Base-by-base conservation (phyloP, 92 coral and sea anemone genomes). In the Palythoa grandis region DNA sequence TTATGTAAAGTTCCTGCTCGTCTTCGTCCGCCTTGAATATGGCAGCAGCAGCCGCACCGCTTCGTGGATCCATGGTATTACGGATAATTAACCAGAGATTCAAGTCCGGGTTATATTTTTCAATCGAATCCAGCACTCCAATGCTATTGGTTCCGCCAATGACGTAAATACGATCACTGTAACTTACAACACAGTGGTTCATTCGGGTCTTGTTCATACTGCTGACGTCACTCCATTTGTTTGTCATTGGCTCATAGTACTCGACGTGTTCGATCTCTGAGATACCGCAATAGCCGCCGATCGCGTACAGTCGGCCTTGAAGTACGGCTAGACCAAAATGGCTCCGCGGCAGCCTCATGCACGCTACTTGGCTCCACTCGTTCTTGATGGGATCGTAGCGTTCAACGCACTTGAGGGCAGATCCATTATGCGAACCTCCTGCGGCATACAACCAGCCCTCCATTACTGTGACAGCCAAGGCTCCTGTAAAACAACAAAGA, bases 361-460 rank as follows among this genome's bases (percentile, higher is more conserved):
- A 88, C 12, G 97, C 97, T 3, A 96, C 94, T 69, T 91, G 95
- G 53, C 93, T 85, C 99, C 99, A 96, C 40, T 93, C 98, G 87
- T 96, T 96, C 68, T 87, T 91, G 11, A 88, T 91, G 11, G 98
- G 90, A 73, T 96, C 99, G 89, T 93, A 96, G 22, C 99, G 97
- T 76, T 96, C 99, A 13, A 90, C 98, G 75, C 93, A 91, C 87
- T 96, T 96, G 9, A 96, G 93, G 2, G 99, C 96, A n/a, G 98
- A 89, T n/a, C 98, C 99, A 65, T 94, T 93, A 78, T 96, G 98
- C 4, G 99, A 96, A n/a, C 99, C 99, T 1, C 99, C 99, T 5
- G 98, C 99, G 17, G 93, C 98, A 70, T 96, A 96, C 2, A 94
- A 70, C 99, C 99, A 96, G 37, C 99, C 99, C 80, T 96, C 99